phyloP scores from a whole-genome alignment of 2,888 invertebrate species.

The Agrotis clavis region DNA sequence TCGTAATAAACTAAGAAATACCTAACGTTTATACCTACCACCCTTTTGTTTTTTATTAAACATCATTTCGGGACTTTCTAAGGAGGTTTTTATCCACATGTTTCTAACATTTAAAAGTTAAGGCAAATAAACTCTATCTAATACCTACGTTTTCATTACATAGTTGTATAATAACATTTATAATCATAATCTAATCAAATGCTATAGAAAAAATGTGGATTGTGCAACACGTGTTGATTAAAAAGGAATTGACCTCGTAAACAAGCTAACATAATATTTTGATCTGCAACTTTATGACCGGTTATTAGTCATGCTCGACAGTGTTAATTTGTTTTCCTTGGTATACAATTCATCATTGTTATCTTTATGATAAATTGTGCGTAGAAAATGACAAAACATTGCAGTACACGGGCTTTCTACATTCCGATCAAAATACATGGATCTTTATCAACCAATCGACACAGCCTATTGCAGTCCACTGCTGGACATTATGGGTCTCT shows the following conservation, averaged over 20 bases:
- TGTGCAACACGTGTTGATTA: slow-evolving; percentile 29
- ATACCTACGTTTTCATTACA: not conserved
- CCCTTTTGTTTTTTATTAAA: no score
- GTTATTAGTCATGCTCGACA: slow-evolving; percentile 35
- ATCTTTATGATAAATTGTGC: not conserved
- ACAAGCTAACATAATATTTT: slow-evolving; percentile 45
- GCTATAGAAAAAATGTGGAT: slow-evolving; percentile 22
- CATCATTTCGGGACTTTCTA: no score
- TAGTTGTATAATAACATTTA: not conserved
- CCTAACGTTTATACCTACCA: no score
- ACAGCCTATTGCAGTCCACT: not conserved
- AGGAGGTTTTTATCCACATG: no score
- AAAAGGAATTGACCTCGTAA: slow-evolving; percentile 47
- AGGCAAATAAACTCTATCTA: no score
- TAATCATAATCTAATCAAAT: not conserved
- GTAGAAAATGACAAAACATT: not conserved
- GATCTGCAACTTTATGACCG: slow-evolving; percentile 35
- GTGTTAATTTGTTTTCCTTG: slow-evolving; percentile 14
- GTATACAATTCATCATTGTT: slow-evolving; percentile 15
- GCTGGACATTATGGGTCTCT: not conserved
- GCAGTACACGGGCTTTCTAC: not conserved
- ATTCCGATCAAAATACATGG: not conserved
- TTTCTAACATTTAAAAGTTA: no score
- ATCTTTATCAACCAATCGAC: not conserved
- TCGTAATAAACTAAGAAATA: no score